These are phyloP conservation scores for Rhinolophus ferrumequinum DNA, from an alignment of 2,113 vertebrate species.

Conservation along the genomic window DNA sequence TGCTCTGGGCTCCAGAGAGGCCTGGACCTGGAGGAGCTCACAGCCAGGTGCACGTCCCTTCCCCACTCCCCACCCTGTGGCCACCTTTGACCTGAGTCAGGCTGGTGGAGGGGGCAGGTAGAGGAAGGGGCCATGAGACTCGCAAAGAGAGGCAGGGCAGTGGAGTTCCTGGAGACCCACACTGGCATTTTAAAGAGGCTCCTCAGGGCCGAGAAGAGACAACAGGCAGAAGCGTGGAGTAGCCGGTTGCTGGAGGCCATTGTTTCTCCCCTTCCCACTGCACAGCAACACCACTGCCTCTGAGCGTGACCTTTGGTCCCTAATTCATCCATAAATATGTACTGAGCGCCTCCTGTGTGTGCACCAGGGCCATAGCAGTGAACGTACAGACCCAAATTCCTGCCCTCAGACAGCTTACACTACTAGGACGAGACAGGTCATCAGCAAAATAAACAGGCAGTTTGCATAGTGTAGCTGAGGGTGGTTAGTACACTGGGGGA, in stretches of 20 bases:
- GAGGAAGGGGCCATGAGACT: background rate
- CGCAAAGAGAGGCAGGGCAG: background rate
- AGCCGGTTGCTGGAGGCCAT: background rate
- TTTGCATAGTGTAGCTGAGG: background rate
- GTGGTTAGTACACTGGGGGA: background rate
- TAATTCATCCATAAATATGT: background rate
- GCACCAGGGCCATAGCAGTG: background rate
- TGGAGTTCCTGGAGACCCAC: too few relatives aligned
- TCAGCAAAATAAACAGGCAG: background rate
- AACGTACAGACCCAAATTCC: background rate
- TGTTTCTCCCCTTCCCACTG: background rate
- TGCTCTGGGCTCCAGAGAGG: background rate
- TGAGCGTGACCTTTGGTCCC: background rate
- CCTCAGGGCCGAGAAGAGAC: background rate
- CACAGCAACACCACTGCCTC: background rate
- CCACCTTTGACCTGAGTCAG: background rate
- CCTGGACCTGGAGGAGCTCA: background rate
- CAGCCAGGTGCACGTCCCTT: background rate
- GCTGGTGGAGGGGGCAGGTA: too few relatives aligned
- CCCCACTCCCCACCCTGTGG: background rate
- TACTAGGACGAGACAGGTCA: background rate
- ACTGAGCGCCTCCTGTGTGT: fast-evolving
- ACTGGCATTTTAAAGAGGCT: background rate
- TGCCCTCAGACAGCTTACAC: background rate
- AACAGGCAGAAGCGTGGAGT: background rate